Conservation (phyloP, 2,888 invertebrate species). For the Scaptomyza polygonia region DNA sequence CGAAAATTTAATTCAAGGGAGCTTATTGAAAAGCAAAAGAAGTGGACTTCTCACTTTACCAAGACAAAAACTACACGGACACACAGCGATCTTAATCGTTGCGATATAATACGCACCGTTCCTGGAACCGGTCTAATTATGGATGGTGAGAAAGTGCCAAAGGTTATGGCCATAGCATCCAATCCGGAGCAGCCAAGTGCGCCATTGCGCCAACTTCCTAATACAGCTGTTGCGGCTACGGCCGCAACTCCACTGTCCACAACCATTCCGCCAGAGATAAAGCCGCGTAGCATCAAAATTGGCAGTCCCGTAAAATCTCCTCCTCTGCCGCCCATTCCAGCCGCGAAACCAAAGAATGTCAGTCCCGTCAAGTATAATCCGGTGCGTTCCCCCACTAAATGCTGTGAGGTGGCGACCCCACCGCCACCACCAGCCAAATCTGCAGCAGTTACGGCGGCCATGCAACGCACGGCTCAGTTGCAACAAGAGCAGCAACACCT, state of each 20-base stretch:
- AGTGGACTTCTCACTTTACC: constrained; percentile 96
- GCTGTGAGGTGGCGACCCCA: constrained; percentile 76
- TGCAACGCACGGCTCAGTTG: constrained; percentile 78
- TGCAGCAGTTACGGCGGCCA: constrained; percentile 78
- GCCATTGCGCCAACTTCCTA: constrained; percentile 70
- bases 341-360: constrained; percentile 83
- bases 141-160: constrained; percentile 77
- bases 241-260: constrained; percentile 31
- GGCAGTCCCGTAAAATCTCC: constrained; percentile 84
- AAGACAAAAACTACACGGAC: constrained; percentile 88
- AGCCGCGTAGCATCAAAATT: constrained; percentile 82
- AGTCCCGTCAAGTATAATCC: constrained; percentile 83
- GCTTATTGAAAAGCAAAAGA: constrained; percentile 94
- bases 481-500: constrained; percentile 64
- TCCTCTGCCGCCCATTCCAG: constrained; percentile 83
- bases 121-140: constrained; percentile 85
- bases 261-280: constrained; percentile 83
- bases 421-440: constrained; percentile 81
- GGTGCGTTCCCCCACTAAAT: constrained; percentile 82
- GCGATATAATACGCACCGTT: constrained; percentile 84
- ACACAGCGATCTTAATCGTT: constrained; percentile 88
- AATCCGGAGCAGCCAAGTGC: constrained; percentile 81
- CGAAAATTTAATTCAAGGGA: constrained; percentile 93
- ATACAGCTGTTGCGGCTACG: constrained; percentile 7
- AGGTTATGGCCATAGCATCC: constrained; percentile 37